Evolutionary conservation across 2,113 vertebrate species (phyloP), one percentile per base, ranked within the genome.

Genomic region (Pteropus alecto): DNA sequence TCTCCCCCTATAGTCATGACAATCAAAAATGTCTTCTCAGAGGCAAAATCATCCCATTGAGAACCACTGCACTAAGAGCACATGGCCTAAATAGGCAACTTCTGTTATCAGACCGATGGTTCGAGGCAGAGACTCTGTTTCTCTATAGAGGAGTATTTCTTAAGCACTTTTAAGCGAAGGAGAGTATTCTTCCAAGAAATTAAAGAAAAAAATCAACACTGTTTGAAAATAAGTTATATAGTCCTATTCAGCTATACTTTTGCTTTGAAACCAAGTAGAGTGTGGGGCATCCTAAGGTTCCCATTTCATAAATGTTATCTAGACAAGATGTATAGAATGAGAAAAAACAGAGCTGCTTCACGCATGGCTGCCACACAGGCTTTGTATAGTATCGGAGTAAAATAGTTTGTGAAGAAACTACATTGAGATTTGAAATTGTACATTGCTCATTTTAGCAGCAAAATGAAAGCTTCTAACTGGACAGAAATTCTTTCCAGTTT

Each of bases 241-340:
- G 71, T 71, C 28, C 70, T 92, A 15, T 60, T 81, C 54, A 95
- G 71, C 10, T 51, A 58, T 26, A 73, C 46, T 89, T 95, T 90
- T 83, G 68, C 41, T 90, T 91, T 61, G 91, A 93, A 65, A 94
- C 41, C 77, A 65, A 60, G 28, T 28, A 58, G 65, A 30, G 33
- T 41, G 67, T 33, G 41, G 41, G 76, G 65, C 19, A 73, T 60
- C 48, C 63, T 78, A 38, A 79, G 87, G 65, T 96, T 87, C 95
- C 93, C 97, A 91, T 91, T 96, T 96, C 74, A 89, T 93, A 89
- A 95, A 95, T 83, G 94, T 96, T 38, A 6, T n/a, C 30, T 54
- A 70, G 71, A n/a, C 43, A 58, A 89, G 43, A 4, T 65, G 9
- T 77, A 79, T 0, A 67, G 46, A 93, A 48, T 33, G 30, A 60